Base-by-base conservation (phyloP, 2,888 invertebrate genomes). In the Physocephala rufipes region DNA sequence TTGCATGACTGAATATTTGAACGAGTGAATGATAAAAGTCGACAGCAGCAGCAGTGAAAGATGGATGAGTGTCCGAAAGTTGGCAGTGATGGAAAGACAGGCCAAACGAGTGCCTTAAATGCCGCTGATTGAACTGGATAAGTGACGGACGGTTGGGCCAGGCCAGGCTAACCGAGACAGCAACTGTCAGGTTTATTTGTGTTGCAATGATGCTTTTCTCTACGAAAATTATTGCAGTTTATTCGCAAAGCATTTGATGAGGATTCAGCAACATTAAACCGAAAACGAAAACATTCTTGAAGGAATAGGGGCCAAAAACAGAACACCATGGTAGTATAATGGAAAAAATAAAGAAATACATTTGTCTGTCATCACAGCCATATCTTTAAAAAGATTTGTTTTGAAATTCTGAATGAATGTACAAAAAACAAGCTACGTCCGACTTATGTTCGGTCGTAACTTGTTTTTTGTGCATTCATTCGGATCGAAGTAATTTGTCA, bases 91-190 rank as follows among this genome's bases (percentile, higher is more conserved):
- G 36, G 24, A 19, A 63, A 47, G 47, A 63, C 26, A 63, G 63
- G n/a, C 43, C 24, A 63, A 63, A 36, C 47, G 45, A 47, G 28
- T n/a, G 47, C 24, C 63, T 63, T 45, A 63, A 63, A 13, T 63
- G 63, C 63, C 63, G 21, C 63, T 63, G 47, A 63, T 63, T 63
- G 45, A 26, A 63, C 47, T 63, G 63, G 26, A 24, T 58, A 24
- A 47, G 45, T 21, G 36, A 15, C 43, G 43, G 63, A 47, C 26
- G 24, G 47, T 47, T 43, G 45, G 15, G 49, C 12, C 49, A 12
- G 19, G 49, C 49, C 19, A n/a, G 49, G n/a, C 19, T 24, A 28
- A 28, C 58, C 26, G 28, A 26, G 24, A 28, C 58, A 58, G 24
- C 13, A 15, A 15, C 58, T 28, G 58, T 24, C 24, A 28, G 58